Conservation (phyloP, 2,113 vertebrate genomes). For the Hemiprocne comata region DNA sequence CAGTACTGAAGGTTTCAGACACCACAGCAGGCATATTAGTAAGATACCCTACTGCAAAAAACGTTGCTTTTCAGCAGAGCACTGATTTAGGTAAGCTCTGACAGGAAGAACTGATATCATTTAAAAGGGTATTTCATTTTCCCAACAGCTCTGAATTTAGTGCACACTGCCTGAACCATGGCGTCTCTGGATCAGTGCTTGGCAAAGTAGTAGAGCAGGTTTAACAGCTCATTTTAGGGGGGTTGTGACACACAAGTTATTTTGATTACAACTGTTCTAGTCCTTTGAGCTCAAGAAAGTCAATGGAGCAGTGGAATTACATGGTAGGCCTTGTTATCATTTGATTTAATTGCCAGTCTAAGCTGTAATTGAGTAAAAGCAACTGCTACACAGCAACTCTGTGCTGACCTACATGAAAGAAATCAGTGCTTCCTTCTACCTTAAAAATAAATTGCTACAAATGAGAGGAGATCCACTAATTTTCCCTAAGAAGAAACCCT, state of each 20-base stretch:
- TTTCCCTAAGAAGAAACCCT: neutral
- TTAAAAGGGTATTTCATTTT: neutral
- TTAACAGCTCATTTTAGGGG: neutral
- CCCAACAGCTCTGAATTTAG: neutral
- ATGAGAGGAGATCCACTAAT: neutral
- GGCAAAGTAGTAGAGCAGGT: neutral
- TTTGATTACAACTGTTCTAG: neutral
- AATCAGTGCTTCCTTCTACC: neutral
- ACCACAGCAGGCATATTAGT: neutral
- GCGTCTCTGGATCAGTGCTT: neutral
- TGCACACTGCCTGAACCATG: fast-evolving
- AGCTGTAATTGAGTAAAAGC: neutral
- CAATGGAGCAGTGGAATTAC: neutral
- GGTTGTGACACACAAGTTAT: neutral
- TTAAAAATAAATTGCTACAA: neutral
- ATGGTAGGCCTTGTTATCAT: neutral
- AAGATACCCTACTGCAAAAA: neutral
- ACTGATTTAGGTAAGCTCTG: neutral
- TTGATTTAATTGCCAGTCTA: neutral
- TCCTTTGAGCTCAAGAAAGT: neutral
- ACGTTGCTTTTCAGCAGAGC: neutral
- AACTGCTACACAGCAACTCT: neutral
- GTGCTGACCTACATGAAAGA: neutral
- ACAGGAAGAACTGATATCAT: neutral
- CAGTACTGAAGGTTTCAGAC: neutral